Base-by-base conservation (phyloP, 2,888 invertebrate genomes). In the Hofmannophila pseudospretella region DNA sequence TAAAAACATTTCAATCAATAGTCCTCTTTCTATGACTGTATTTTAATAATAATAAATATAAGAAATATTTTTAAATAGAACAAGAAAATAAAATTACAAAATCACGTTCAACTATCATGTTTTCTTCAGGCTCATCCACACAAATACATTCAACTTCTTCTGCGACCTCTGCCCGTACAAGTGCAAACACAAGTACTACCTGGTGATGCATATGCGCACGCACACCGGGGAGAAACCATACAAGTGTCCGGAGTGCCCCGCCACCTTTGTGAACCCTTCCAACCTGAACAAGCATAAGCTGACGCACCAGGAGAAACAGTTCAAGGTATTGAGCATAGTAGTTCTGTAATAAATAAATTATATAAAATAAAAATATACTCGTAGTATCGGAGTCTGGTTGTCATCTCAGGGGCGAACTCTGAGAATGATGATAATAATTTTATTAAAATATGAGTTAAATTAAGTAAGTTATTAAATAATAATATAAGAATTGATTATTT, bases 221-320 rank as follows among this genome's bases (percentile, higher is more conserved):
- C 86, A 86, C 50, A 85, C 86, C 0, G 86, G 86, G 0, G 86
- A 85, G 60, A 85, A 85, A 51, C 86, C 86, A 0, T 84, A 86
- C 59, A 77, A 78, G 50, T 86, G 86, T 33, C 40, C 64, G 23
- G 70, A 88, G 41, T 92, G 92, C 54, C 82, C 87, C 2, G 81
- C 89, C 11, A 88, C 88, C 11, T 92, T 91, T 58, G 90, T 89
- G 48, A 90, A 91, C 56, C 88, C 89, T 2, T 91, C 91, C 9
- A 91, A 91, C 62, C 75, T 91, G 38, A 91, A 90, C 56, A 91
- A 91, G 60, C 92, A 92, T 56, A 80, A 89, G 46, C 77, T 88
- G 0, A 89, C 89, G 0, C 91, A 92, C 26, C 81, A 81, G 52
- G 85, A 77, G 47, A 86, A 86, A 46, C 85, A 80, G 51, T 84